Evolutionary conservation across 2,113 vertebrate species (phyloP), one percentile per base, ranked within the genome.

Genomic region (Aplodontia rufa): DNA sequence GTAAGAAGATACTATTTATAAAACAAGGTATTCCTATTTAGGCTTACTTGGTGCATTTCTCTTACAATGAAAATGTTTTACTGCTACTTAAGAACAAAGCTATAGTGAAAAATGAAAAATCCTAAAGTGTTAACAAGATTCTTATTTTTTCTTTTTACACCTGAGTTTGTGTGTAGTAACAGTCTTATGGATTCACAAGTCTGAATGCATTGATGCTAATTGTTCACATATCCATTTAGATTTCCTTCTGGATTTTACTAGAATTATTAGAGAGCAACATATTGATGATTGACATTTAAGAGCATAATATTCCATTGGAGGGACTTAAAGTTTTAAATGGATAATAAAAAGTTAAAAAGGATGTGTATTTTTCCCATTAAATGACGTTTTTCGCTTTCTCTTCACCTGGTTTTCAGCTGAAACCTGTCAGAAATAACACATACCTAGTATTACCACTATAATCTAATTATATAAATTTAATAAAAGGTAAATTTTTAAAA

Each of bases 391-490:
- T 68, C 64, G 42, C 81, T 89, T 96, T 96, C 32, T 75, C 51
- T 92, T 62, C 9, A 87, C 35, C 71, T 90, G n/a, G 40, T 86
- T 91, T 20, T 83, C 64, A 90, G 12, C n/a, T 96, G 45, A 49
- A 92, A 84, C 10, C 69, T 74, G 6, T 86, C 37, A 79, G 74
- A 95, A 93, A 95, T 86, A 86, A 78, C 12, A 68, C 84, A 35
- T 60, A 75, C 2, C 20, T 87, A 85, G 30, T 55, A 69, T 12
- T 58, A 26, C 35, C 45, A 71, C 64, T 40, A 93, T 85, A 64
- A 66, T 64, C 79, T 95, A 88, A 13, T 91, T 96, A 94, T 49
- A 76, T 80, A 93, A 84, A 94, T 8, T 28, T 69, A 86, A 86
- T 85, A 62, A 71, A 71, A 82, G 58, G 37, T 75, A 69, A 93